Base-by-base conservation (phyloP, 2,113 vertebrate genomes). In the Dromiciops gliroides region DNA sequence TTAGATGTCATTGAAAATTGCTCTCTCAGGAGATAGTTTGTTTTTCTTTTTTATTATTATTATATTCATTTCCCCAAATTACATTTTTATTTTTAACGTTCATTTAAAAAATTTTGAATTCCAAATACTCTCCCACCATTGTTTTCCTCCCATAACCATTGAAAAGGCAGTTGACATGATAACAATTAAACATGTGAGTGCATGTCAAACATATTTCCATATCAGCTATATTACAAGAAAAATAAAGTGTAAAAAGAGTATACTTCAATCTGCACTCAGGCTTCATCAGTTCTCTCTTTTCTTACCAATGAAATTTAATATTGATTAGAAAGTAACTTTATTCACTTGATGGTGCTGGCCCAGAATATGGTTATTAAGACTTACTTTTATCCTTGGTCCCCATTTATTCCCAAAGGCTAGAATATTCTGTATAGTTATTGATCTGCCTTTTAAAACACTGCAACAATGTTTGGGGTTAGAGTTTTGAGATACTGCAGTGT, bases 341-440 rank as follows among this genome's bases (percentile, higher is more conserved):
- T 88, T 26, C 31, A 92, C 19, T 96, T 50, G 88, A 49, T 89
- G 53, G 22, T 37, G 28, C 25, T 48, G 91, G 31, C 31, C 44
- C 24, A 93, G 60, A 96, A 90, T 92, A 95, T 89, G 3, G 94
- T 90, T 60, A 92, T 51, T 83, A 91, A 95, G n/a, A 48, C 94
- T 93, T 91, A 12, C 31, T 97, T 97, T 95, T 53, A 51, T 49
- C 37, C 94, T 90, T 90, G 48, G 2, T 93, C 53, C 10, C 48
- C 9, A 22, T 92, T 94, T 92, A 67, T 94, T 97, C 51, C 26
- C 60, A 94, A 92, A 93, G 88, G 49, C 67, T 94, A 93, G 94
- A 96, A 96, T 95, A 93, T 50, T 96, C 96, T 95, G 92, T 96
- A 90, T 89, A 51, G 89, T 96, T 96, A 97, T 97, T 91, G 96